Base-by-base conservation (phyloP, 2,797 vertebrate genomes). In the Alectoris magna region DNA sequence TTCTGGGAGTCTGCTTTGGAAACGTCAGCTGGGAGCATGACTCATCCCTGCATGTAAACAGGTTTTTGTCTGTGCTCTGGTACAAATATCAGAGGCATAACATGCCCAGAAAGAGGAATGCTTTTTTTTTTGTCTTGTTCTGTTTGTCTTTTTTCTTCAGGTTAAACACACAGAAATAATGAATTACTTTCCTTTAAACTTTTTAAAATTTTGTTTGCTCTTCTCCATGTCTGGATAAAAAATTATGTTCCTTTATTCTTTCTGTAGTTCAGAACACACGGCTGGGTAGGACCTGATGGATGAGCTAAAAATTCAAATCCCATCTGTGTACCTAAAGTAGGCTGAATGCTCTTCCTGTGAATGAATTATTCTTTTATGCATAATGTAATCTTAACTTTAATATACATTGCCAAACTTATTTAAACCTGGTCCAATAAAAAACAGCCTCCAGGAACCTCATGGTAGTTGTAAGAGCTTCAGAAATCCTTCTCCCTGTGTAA, bases 401-500 rank as follows among this genome's bases (percentile, higher is more conserved):
- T 66, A 38, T 39, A 34, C 23, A 24, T 86, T 91, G 34, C 39
- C 43, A 53, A n/a, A 22, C 51, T 56, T 92, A 26, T 85, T 96
- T 81, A 88, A 94, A 29, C 39, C 62, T 72, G 23, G 7, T 8
- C 38, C 90, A 10, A 8, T 59, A 24, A 38, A 62, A 87, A 89
- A 63, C 29, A 83, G 44, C 62, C 53, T 83, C 31, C 58, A 68
- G 89, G 77, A 96, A 80, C 49, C 62, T 94, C 69, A 39, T 39
- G 53, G 60, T 81, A 53, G 59, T 81, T 93, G 56, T 72, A 82
- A 95, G 71, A 88, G 44, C 76, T 93, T 88, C 79, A 90, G 60
- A 91, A 91, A 82, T 96, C 44, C 58, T 21, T 84, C 69, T 90
- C 21, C 29, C 85, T 74, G 43, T 80, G 19, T 78, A 89, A 91